These are phyloP conservation scores for Rhingia rostrata DNA, from an alignment of 2,888 invertebrate genomes.

Conservation along the genomic window DNA sequence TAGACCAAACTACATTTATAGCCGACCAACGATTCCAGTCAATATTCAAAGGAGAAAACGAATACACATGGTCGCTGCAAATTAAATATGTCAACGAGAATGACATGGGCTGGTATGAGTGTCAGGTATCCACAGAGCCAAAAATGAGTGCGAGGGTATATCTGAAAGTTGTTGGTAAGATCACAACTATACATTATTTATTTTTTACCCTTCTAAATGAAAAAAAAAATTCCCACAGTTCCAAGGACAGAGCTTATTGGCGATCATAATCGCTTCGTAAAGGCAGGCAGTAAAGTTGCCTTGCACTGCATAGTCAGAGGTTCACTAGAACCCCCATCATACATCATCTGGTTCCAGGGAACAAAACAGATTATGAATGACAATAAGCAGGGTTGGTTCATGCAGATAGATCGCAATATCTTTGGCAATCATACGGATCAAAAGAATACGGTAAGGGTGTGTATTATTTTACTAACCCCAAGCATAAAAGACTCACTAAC, in stretches of 20 bases:
- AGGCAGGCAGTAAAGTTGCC: constrained; percentile 93
- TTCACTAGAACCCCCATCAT: constrained; percentile 94
- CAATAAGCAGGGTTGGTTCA: constrained; percentile 81
- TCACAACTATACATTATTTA: no score
- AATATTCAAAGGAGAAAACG: constrained; percentile 89
- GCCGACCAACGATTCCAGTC: constrained; percentile 96
- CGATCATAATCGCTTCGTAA: constrained; percentile 94
- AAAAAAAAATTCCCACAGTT: constrained; percentile 84
- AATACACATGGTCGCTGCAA: constrained; percentile 93
- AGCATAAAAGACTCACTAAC: constrained; percentile 25
- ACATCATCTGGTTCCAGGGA: constrained; percentile 95
- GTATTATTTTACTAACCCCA: constrained; percentile 11
- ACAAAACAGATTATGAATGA: constrained; percentile 81
- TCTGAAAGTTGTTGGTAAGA: constrained; percentile 94
- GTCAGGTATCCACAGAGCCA: constrained; percentile 96
- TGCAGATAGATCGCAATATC: constrained; percentile 81
- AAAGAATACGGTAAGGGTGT: constrained; percentile 81
- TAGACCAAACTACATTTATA: constrained; percentile 92
- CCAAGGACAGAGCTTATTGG: constrained; percentile 95
- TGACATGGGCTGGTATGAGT: constrained; percentile 95
- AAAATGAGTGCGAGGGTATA: constrained; percentile 96
- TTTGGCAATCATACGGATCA: constrained; percentile 80
- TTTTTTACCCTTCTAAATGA: not conserved
- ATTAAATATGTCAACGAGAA: constrained; percentile 93
- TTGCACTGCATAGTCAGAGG: constrained; percentile 95